phyloP scores from a whole-genome alignment of 37 sponge, comb jelly and placozoan species.

The Agelas oroides region DNA sequence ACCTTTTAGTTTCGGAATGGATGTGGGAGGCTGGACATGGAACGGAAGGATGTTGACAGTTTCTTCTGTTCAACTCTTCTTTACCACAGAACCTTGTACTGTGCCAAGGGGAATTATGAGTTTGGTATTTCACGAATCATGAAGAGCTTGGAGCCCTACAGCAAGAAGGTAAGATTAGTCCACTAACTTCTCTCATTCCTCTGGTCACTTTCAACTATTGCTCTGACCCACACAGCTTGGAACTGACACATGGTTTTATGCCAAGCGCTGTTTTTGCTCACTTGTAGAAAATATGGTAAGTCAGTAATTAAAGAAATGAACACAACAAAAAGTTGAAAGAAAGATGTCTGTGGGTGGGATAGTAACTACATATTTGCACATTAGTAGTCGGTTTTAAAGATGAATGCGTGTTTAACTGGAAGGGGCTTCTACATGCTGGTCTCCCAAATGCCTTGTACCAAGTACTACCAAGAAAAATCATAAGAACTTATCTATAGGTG shows the following conservation, averaged over 20 bases:
- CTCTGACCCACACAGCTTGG: constrained; percentile 70
- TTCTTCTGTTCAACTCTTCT: too few relatives aligned
- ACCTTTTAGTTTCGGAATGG: too few relatives aligned
- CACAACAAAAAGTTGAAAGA: too few relatives aligned
- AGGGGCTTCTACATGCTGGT: too few relatives aligned
- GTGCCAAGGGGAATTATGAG: constrained; percentile 99
- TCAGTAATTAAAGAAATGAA: neutral
- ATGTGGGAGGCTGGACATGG: neutral
- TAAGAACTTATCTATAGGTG: too few relatives aligned
- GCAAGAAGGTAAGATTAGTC: constrained; percentile 81
- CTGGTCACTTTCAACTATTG: neutral
- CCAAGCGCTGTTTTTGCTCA: constrained; percentile 94
- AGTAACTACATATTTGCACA: too few relatives aligned
- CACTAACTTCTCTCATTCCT: neutral
- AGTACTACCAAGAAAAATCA: neutral
- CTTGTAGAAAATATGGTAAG: constrained; percentile 95
- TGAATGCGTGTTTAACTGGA: too few relatives aligned
- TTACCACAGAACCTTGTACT: constrained; percentile 82
- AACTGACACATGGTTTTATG: constrained; percentile 99
- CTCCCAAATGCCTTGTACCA: too few relatives aligned
- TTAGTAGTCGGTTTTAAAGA: too few relatives aligned
- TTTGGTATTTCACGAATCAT: constrained; percentile 95
- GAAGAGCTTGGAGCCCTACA: constrained; percentile 97
- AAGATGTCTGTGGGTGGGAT: too few relatives aligned
- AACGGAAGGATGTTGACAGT: neutral